Conservation (phyloP, 2,797 vertebrate genomes). For the Phoeniculus purpureus region DNA sequence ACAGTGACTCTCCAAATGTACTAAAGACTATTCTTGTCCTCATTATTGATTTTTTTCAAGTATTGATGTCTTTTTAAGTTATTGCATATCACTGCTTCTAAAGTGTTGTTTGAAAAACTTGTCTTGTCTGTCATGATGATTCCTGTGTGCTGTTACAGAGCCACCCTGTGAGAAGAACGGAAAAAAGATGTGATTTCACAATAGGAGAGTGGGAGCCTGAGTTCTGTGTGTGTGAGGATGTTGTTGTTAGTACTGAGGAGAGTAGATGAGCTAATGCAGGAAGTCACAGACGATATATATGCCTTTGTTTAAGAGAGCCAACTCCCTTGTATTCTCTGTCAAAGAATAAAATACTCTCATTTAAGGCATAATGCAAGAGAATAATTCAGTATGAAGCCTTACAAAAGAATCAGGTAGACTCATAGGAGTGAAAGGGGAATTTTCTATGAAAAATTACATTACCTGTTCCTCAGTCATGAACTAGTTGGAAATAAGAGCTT, state of each 20-base stretch:
- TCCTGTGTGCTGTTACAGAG: neutral
- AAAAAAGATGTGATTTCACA: slow-evolving; percentile 1
- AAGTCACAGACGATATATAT: neutral
- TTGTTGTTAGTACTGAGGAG: neutral
- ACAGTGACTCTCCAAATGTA: neutral
- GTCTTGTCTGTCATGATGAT: neutral
- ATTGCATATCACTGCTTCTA: neutral
- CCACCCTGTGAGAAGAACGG: neutral
- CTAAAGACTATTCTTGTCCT: neutral
- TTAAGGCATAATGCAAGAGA: neutral
- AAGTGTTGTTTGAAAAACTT: neutral
- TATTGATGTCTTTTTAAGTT: neutral
- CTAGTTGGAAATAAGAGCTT: neutral
- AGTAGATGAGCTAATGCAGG: neutral
- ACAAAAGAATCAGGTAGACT: neutral
- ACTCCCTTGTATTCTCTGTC: neutral
- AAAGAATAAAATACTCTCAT: neutral
- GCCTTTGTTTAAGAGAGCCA: neutral
- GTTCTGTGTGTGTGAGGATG: neutral
- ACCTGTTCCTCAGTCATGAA: neutral
- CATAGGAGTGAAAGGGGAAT: neutral
- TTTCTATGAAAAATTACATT: neutral
- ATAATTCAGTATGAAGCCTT: neutral
- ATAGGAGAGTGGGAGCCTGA: neutral
- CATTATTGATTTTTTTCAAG: neutral